Evolutionary conservation across 2,113 vertebrate species (phyloP).

Genomic region (Tragelaphus imberbis): DNA sequence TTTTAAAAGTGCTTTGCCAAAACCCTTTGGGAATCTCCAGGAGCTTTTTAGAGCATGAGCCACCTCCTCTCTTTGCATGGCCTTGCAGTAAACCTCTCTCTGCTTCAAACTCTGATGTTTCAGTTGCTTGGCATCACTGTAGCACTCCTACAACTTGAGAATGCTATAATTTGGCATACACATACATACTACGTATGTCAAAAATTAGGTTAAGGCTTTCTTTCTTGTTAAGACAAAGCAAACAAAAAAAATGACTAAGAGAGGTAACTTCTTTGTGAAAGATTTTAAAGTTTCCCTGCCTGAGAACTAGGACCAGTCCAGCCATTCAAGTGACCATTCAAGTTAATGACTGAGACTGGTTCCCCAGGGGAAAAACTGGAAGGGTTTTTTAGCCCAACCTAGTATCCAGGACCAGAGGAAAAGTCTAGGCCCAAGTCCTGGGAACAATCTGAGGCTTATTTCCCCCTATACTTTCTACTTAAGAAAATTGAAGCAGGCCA

Average conservation of each 20-base stretch:
- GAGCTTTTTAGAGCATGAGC: background rate
- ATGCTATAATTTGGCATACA: background rate
- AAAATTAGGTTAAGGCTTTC: background rate
- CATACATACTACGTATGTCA: background rate
- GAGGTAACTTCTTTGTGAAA: background rate
- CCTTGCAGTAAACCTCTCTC: background rate
- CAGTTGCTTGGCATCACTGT: background rate
- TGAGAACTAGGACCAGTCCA: background rate
- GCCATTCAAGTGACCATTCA: accelerated
- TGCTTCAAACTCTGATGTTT: background rate
- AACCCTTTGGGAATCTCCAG: background rate
- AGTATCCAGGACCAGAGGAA: background rate
- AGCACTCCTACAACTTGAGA: background rate
- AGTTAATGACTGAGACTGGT: background rate
- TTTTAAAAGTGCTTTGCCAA: background rate
- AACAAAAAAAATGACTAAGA: background rate
- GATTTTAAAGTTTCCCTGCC: background rate
- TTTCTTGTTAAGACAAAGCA: background rate
- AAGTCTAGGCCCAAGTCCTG: background rate
- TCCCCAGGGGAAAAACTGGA: background rate
- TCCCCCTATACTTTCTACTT: background rate
- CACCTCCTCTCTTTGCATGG: background rate
- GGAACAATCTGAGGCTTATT: background rate
- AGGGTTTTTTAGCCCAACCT: background rate
- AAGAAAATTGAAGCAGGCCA: background rate